Evolutionary conservation across 2,888 invertebrate species (phyloP).

Genomic region (Callinectes sapidus): DNA sequence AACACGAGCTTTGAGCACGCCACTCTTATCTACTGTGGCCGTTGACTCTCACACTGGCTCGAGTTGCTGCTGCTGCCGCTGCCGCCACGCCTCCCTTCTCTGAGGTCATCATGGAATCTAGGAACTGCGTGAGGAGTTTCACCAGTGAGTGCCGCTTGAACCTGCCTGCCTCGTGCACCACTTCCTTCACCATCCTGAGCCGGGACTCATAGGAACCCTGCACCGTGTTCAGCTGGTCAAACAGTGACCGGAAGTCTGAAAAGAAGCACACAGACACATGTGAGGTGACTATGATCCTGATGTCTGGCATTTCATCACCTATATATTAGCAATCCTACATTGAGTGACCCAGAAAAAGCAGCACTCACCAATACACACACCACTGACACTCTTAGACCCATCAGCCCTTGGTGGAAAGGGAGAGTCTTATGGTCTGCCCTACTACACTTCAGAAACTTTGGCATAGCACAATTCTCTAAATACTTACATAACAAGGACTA

Average conservation of each 20-base stretch:
- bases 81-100: slow-evolving; percentile 45
- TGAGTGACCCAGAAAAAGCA: too few species aligned
- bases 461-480: too few species aligned
- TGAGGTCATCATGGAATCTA: slow-evolving; percentile 59
- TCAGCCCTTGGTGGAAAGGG: too few species aligned
- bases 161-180: slow-evolving; percentile 72
- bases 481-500: too few species aligned
- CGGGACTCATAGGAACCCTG: slow-evolving; percentile 71
- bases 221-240: slow-evolving; percentile 65
- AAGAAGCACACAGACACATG: not conserved
- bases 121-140: slow-evolving; percentile 64
- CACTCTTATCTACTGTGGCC: slow-evolving; percentile 67
- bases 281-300: not conserved
- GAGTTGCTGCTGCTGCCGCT: slow-evolving; percentile 23
- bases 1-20: not conserved
- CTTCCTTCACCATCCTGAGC: slow-evolving; percentile 67
- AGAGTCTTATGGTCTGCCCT: too few species aligned
- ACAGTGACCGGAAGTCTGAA: slow-evolving; percentile 69
- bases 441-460: too few species aligned
- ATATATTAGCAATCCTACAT: not conserved
- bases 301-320: not conserved
- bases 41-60: slow-evolving; percentile 61
- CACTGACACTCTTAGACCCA: too few species aligned
- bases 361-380: too few species aligned
- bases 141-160: slow-evolving; percentile 72